Base-by-base conservation (phyloP, 2,888 invertebrate genomes). In the Pharmacophagus antenor region DNA sequence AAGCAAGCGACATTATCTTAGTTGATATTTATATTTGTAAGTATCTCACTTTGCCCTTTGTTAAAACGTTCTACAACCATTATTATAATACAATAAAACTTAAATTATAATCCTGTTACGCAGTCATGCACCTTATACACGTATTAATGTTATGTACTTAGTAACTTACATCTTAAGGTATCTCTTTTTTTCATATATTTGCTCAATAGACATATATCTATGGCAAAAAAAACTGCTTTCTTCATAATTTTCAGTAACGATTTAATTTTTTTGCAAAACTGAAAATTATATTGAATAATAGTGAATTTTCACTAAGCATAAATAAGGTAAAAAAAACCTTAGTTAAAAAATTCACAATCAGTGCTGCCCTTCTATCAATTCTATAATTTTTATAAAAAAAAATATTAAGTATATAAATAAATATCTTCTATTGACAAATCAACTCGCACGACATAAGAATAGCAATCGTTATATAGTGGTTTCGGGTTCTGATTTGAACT, bases 131-230 rank as follows among this genome's bases (percentile, higher is more conserved):
- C 31, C 50, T 37, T 47, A 54, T 31, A 50, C 44, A 23, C 60
- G 18, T 59, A 44, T 55, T 49, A 23, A 50, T 46, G 49, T 55
- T 60, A 60, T 60, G 60, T 60, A 60, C 60, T 60, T 60, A 60
- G 55, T 56, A 37, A 56, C 60, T 60, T 60, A 60, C 37, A 47
- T 47, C 37, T 27, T 56, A 56, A 44, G 42, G 21, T 50, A 49
- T 41, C 37, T 18, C 22, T 49, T 22, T 53, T 42, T 22, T 53
- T 7, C 8, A 53, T 22, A 22, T 31, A 22, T n/a, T 31, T 37
- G 37, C 37, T n/a, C n/a, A 37, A 37, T 37, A 37, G 37, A 37
- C 3, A n/a, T 4, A 10, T 44, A 44, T 18, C 4, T 41, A 7
- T 18, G n/a, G 6, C 18, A 44, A 2, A 44, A 10, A 4, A 6